Base-by-base conservation (phyloP, 2,888 invertebrate species). In the Monopis laevigella region DNA sequence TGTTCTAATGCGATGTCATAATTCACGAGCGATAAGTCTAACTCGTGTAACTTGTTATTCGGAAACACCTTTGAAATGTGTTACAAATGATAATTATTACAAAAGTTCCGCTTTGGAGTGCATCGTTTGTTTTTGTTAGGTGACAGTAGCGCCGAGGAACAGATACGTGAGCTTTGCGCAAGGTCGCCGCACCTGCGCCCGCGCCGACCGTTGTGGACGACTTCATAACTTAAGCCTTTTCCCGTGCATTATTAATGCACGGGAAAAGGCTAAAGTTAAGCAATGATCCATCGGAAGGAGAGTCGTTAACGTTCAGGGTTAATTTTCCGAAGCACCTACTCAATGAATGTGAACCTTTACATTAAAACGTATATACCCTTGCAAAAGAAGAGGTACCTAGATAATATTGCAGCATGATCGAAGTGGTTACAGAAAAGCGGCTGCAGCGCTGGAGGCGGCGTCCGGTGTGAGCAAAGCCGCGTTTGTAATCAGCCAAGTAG, bases 401-500 rank as follows among this genome's bases (percentile, higher is more conserved):
- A 36, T 36, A 36, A 36, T 35, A n/a, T 35, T 35, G 21, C 39
- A 13, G 11, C 39, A 32, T n/a, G 8, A 12, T 41, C 10, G 6
- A 24, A 18, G 4, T 11, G 17, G 18, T 40, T 8, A 35, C 34
- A 21, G 18, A 28, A 35, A 14, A 16, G 63, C 61, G 54, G 59
- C 60, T 62, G 62, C 59, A 68, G 65, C 62, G 69, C 63, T 65
- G 50, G 62, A 49, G 51, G 51, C 56, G 50, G 62, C 65, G 67
- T 58, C 52, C 56, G 54, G 56, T 55, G 51, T 55, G 54, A 58
- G 58, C 65, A 55, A 24, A 60, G 61, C 63, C 13, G 68, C 63
- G 63, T 65, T 71, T 66, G 78, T 77, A 77, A 80, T 74, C 75
- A 75, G 65, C 68, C 74, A 81, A 81, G 65, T 81, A 68, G 80